phyloP scores from a whole-genome alignment of 2,888 invertebrate genomes.

The Phalangium opilio region DNA sequence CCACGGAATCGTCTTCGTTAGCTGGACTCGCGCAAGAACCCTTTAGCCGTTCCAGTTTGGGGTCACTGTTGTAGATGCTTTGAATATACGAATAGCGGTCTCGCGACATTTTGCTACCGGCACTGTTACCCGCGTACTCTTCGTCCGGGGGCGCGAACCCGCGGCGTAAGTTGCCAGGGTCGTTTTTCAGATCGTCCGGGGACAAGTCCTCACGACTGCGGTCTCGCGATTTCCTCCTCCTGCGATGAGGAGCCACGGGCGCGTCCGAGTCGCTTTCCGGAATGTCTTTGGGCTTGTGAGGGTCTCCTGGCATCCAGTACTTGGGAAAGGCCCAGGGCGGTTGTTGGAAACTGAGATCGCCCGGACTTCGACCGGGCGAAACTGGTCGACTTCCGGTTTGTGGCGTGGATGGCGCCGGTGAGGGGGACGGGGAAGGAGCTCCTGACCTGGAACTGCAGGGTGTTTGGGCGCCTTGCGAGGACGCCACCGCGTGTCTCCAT shows the following conservation, averaged over 20 bases:
- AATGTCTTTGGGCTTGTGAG: too few species aligned
- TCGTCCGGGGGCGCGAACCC: too few species aligned
- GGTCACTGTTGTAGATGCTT: constrained; percentile 10
- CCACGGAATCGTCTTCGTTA: constrained; percentile 28
- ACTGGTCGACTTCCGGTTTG: constrained; percentile 14
- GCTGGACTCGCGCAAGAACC: not conserved
- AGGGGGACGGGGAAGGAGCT: constrained; percentile 8
- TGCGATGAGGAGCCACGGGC: too few species aligned
- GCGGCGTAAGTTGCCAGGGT: too few species aligned
- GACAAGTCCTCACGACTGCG: too few species aligned
- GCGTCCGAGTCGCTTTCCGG: too few species aligned
- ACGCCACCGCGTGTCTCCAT: constrained; percentile 15
- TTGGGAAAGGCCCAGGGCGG: too few species aligned
- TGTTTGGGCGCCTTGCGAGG: constrained; percentile 5
- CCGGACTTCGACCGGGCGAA: constrained; percentile 22
- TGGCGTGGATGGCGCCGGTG: constrained; percentile 12
- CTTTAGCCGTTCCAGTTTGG: not conserved
- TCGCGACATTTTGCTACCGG: constrained; percentile 21
- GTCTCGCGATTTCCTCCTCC: too few species aligned
- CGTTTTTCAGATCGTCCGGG: too few species aligned
- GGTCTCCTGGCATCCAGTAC: too few species aligned
- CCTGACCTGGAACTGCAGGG: constrained; percentile 10
- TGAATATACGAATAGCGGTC: constrained; percentile 49
- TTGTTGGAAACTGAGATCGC: constrained; percentile 17
- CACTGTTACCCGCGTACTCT: too few species aligned